Evolutionary conservation across 2,888 invertebrate genomes (phyloP).

Genomic region (Luperina nickerlii): DNA sequence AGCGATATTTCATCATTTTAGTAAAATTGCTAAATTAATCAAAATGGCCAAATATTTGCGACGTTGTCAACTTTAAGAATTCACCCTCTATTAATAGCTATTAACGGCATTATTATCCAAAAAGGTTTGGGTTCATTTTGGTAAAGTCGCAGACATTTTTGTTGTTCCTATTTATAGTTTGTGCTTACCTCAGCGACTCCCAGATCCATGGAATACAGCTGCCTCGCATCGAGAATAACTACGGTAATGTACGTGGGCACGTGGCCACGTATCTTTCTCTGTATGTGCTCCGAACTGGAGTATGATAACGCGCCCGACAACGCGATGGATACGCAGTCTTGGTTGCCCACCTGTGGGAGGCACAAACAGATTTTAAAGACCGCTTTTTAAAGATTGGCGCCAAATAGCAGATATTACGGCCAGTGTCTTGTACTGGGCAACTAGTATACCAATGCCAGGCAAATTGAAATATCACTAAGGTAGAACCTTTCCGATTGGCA

Average conservation of each 20-base stretch:
- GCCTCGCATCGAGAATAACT: slow-evolving; percentile 77
- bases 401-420: neutral
- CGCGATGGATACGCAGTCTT: slow-evolving; percentile 75
- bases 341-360: slow-evolving; percentile 78
- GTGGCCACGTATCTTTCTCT: slow-evolving; percentile 60
- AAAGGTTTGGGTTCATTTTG: neutral
- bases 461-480: neutral
- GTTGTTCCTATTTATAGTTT: neutral
- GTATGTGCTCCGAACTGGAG: slow-evolving; percentile 75
- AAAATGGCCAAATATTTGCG: neutral
- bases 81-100: neutral
- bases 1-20: neutral
- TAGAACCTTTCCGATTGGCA: too few relatives aligned
- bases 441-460: too few relatives aligned
- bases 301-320: slow-evolving; percentile 75
- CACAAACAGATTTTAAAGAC: too few relatives aligned
- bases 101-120: neutral
- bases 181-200: slow-evolving; percentile 82
- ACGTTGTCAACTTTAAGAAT: neutral
- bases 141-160: neutral
- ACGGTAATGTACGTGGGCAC: slow-evolving; percentile 55
- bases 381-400: neutral
- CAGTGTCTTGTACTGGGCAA: neutral
- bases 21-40: too few relatives aligned
- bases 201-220: slow-evolving; percentile 74